These are phyloP conservation scores for Carassius carassius DNA, from an alignment of 2,113 vertebrate species.

Conservation along the genomic window DNA sequence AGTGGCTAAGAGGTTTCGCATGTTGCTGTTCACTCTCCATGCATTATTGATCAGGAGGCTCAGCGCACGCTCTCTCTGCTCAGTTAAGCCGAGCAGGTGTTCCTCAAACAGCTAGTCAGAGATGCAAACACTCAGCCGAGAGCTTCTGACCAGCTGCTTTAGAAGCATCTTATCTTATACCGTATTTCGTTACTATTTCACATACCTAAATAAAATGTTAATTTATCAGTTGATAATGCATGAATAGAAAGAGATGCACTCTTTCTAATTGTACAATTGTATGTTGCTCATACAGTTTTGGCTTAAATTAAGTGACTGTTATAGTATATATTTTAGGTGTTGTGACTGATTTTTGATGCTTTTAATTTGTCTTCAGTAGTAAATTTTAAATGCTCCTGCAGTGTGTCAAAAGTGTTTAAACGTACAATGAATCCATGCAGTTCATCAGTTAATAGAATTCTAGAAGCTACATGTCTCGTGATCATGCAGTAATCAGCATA, in stretches of 20 bases:
- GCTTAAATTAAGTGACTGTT: too few relatives aligned
- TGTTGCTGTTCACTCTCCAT: conserved; percentile 78
- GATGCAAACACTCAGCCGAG: conserved; percentile 56
- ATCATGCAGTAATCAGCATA: not conserved
- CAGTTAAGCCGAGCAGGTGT: conserved; percentile 78
- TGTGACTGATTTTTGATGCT: too few relatives aligned
- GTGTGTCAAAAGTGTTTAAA: too few relatives aligned
- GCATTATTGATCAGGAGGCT: conserved; percentile 76
- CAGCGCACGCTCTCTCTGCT: conserved; percentile 73
- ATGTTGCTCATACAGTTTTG: not conserved
- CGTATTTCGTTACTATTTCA: not conserved
- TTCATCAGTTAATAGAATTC: not conserved
- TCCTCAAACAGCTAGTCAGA: conserved; percentile 71
- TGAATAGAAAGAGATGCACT: too few relatives aligned
- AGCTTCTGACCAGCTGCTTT: not conserved
- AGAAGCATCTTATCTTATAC: not conserved
- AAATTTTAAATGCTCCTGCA: too few relatives aligned
- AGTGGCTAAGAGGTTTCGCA: conserved; percentile 78
- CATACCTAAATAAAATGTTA: too few relatives aligned
- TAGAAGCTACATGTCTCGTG: not conserved
- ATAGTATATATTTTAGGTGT: too few relatives aligned
- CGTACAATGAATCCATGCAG: not conserved
- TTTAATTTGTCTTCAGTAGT: too few relatives aligned
- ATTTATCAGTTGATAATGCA: not conserved
- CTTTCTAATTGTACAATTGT: not conserved